Base-by-base conservation (phyloP, 2,113 vertebrate genomes). In the Epinephelus fuscoguttatus region DNA sequence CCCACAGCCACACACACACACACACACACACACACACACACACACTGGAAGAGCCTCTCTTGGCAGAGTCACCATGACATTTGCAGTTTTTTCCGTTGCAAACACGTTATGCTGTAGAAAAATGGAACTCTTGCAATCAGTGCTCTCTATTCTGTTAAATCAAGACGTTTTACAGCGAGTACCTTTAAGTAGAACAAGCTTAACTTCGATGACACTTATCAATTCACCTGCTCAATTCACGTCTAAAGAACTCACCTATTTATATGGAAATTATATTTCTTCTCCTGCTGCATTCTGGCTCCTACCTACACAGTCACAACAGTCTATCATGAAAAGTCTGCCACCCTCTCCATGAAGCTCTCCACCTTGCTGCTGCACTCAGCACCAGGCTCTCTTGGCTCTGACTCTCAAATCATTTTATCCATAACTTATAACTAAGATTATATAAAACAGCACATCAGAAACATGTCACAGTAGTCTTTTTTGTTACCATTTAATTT, bases 251-350 rank as follows among this genome's bases (percentile, higher is more conserved):
- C 47, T 67, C 23, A 74, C 52, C 71, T 45, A 82, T 75, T 87
- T 80, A 70, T 75, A 85, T 87, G 78, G 52, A 80, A 80, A 90
- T 85, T 9, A 66, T 47, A 17, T 14, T 27, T 18, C 37, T 37
- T 19, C 37, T 21, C 21, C 42, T 68, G 10, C 23, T 49, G 50
- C 60, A 50, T 33, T 45, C 11, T 40, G n/a, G 60, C 40, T 6
- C 67, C 62, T 21, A 11, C 57, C 25, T 40, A 40, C 52, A 68
- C 45, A 49, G 4, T 23, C 55, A 42, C 42, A 66, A 55, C 12
- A 52, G 62, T 49, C 7, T 57, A 19, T 86, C 49, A 37, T 73
- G 9, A 45, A 68, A 72, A 68, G 47, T 17, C 72, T 53, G 52
- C 4, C 45, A 47, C 8, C 14, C 15, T 63, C 12, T 62, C 7